phyloP scores from a whole-genome alignment of 1,140 invertebrate species.

The Papilio helenus region DNA sequence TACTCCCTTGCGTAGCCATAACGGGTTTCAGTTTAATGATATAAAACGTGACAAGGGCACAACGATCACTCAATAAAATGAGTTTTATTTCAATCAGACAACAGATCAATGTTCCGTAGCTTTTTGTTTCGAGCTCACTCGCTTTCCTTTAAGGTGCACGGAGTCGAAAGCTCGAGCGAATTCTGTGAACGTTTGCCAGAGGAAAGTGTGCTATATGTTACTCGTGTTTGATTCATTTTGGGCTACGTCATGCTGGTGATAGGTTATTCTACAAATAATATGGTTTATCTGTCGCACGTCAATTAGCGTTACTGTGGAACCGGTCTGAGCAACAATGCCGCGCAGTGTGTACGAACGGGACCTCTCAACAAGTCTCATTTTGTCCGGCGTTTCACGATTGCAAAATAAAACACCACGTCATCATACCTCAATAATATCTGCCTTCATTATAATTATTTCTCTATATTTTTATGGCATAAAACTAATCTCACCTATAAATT shows the following conservation, averaged over 20 bases:
- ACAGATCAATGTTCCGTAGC: conserved; percentile 73
- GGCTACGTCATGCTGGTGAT: conserved; percentile 42
- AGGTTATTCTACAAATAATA: conserved; percentile 39
- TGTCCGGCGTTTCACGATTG: conserved; percentile 17
- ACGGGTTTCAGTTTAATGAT: conserved; percentile 66
- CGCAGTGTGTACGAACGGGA: conserved; percentile 58
- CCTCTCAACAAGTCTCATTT: conserved; percentile 39
- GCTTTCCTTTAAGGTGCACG: conserved; percentile 64
- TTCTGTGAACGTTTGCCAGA: conserved; percentile 53
- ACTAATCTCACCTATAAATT: conserved; percentile 1
- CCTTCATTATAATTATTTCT: conserved; percentile 1
- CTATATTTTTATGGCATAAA: background rate
- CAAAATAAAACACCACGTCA: conserved; percentile 35
- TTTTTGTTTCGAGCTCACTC: conserved; percentile 60
- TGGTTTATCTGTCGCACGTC: conserved; percentile 68
- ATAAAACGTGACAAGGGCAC: conserved; percentile 73
- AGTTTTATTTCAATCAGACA: conserved; percentile 70
- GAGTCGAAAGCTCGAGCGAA: conserved; percentile 63
- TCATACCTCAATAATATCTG: background rate
- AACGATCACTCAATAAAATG: conserved; percentile 77
- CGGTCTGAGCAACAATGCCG: conserved; percentile 61
- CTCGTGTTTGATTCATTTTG: conserved; percentile 44
- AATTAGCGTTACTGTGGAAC: conserved; percentile 70
- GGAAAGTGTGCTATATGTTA: conserved; percentile 53
- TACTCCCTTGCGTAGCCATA: conserved; percentile 67